These are phyloP conservation scores for Netelia melanura DNA, from an alignment of 2,888 invertebrate species.

Conservation along the genomic window DNA sequence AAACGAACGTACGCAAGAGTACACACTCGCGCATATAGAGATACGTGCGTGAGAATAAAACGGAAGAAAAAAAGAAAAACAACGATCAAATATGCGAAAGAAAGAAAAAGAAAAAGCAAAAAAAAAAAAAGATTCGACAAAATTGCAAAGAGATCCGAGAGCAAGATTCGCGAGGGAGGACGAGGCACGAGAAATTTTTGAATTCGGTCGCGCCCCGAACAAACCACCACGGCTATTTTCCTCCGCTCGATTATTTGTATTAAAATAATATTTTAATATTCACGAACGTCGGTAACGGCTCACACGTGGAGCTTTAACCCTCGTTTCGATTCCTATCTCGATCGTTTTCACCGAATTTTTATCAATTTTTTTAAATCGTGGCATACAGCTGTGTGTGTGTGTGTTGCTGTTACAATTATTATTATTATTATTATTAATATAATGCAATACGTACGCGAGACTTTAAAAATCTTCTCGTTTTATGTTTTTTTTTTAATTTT, in stretches of 20 bases:
- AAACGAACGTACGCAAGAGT: slow-evolving; percentile 44
- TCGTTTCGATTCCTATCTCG: slow-evolving; percentile 52
- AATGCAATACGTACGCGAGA: slow-evolving; percentile 4
- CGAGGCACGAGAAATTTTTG: slow-evolving; percentile 61
- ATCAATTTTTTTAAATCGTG: slow-evolving; percentile 50
- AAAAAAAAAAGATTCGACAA: slow-evolving; percentile 32
- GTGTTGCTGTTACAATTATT: background rate
- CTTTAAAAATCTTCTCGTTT: slow-evolving; percentile 17
- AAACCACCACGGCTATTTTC: slow-evolving; percentile 37
- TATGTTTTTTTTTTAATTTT: background rate
- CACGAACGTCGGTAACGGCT: background rate
- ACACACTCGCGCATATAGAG: background rate
- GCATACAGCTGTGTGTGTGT: background rate
- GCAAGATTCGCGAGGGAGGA: slow-evolving; percentile 46
- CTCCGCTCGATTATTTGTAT: slow-evolving; percentile 74
- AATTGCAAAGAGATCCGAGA: slow-evolving; percentile 52
- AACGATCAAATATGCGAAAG: background rate
- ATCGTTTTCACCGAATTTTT: slow-evolving; percentile 55
- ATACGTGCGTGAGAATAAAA: background rate
- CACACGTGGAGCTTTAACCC: background rate
- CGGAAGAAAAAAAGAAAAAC: background rate
- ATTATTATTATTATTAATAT: background rate
- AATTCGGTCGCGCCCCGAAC: slow-evolving; percentile 52
- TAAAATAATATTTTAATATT: slow-evolving; percentile 75
- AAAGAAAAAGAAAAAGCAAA: background rate